Evolutionary conservation across 2,113 vertebrate species (phyloP).

Genomic region (Dunckerocampus dactyliophorus): DNA sequence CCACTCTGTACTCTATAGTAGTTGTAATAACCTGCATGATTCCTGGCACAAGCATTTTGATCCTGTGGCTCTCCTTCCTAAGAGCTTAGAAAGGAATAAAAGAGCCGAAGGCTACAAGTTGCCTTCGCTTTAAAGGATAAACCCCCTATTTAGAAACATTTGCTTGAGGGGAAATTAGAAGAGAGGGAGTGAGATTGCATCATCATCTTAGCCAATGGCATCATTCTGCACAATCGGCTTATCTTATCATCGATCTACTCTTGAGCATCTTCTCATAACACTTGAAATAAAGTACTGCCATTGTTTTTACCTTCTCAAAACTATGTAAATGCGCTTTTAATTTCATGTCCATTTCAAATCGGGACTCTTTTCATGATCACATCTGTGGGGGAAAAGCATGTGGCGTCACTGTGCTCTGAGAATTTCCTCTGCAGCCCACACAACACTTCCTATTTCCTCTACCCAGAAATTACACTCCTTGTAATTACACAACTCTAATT

Average conservation of each 20-base stretch:
- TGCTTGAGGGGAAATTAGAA: conserved; percentile 55
- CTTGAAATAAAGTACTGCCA: too few relatives aligned
- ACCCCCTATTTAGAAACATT: conserved; percentile 59
- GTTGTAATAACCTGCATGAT: conserved; percentile 44
- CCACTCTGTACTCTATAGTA: too few relatives aligned
- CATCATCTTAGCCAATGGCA: conserved; percentile 45
- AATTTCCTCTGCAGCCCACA: conserved; percentile 44
- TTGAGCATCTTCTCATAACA: too few relatives aligned
- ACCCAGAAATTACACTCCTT: conserved; percentile 58
- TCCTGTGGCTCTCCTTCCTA: conserved; percentile 49
- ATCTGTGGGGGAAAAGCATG: conserved; percentile 10
- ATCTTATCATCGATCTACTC: conserved; percentile 20
- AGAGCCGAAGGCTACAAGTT: conserved; percentile 62
- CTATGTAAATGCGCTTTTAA: neutral
- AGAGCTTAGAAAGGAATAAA: conserved; percentile 54
- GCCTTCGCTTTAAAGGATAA: conserved; percentile 59
- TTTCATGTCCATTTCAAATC: conserved; percentile 45
- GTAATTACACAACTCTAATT: conserved; percentile 70
- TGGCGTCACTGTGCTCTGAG: conserved; percentile 39
- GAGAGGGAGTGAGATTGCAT: conserved; percentile 52
- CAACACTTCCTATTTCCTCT: conserved; percentile 44
- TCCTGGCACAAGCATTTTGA: conserved; percentile 46
- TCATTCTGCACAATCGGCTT: conserved; percentile 45
- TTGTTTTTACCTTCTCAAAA: too few relatives aligned
- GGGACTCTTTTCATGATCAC: conserved; percentile 45